Evolutionary conservation across 2,888 invertebrate genomes (phyloP).

Genomic region (Caenorhabditis drosophilae): DNA sequence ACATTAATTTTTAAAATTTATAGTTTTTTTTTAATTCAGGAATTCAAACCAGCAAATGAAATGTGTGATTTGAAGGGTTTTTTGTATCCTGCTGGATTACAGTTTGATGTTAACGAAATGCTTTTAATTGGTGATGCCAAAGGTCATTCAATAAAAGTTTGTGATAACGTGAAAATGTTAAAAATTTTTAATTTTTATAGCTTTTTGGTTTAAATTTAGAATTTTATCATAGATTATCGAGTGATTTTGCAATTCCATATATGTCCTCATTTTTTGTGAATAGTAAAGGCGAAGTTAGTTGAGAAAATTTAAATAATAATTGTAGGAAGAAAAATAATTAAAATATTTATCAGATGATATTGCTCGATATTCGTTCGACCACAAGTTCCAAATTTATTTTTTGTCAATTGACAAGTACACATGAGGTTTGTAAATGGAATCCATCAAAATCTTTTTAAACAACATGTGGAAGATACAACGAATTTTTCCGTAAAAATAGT

Average conservation of each 20-base stretch:
- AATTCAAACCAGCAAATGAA: neutral
- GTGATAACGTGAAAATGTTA: neutral
- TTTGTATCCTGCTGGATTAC: constrained; percentile 18
- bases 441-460: too few relatives aligned
- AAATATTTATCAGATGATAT: too few relatives aligned
- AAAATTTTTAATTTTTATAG: constrained; percentile 5
- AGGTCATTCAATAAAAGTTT: constrained; percentile 21
- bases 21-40: too few relatives aligned
- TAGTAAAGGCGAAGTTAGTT: constrained; percentile 1
- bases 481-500: too few relatives aligned
- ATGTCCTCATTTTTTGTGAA: constrained; percentile 19
- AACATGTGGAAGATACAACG: too few relatives aligned
- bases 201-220: constrained; percentile 13
- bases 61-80: constrained; percentile 9
- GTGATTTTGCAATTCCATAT: constrained; percentile 13
- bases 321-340: too few relatives aligned
- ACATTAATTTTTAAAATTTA: constrained; percentile 1
- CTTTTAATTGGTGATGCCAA: constrained; percentile 27
- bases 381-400: too few relatives aligned
- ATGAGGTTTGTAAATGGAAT: too few relatives aligned
- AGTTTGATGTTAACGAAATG: constrained; percentile 16
- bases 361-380: too few relatives aligned
- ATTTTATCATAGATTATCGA: constrained; percentile 17
- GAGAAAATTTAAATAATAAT: too few relatives aligned
- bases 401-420: too few relatives aligned